phyloP scores from a whole-genome alignment of 2,888 invertebrate species.

The Thelaira solivaga region DNA sequence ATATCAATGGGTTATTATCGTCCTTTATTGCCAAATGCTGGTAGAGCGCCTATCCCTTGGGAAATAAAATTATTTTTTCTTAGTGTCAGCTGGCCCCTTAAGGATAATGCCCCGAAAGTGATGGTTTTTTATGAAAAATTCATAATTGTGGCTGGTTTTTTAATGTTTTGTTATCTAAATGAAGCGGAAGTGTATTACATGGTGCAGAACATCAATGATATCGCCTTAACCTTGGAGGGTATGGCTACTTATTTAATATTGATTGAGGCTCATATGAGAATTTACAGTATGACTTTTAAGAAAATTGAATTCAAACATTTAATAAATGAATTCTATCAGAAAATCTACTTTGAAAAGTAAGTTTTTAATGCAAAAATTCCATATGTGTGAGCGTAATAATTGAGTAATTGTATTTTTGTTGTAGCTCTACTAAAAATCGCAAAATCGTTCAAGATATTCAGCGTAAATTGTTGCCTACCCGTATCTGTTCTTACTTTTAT shows the following conservation, averaged over 20 bases:
- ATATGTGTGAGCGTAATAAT: too few relatives aligned
- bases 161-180: constrained; percentile 49
- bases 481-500: constrained; percentile 66
- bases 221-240: constrained; percentile 49
- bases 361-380: neutral
- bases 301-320: constrained; percentile 64
- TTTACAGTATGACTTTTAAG: constrained; percentile 54
- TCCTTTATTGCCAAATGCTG: constrained; percentile 53
- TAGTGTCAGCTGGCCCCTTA: constrained; percentile 56
- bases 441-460: constrained; percentile 64
- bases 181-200: constrained; percentile 59
- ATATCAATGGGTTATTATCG: constrained; percentile 53
- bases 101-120: constrained; percentile 25
- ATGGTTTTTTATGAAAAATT: constrained; percentile 38
- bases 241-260: constrained; percentile 59
- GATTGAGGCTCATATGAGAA: constrained; percentile 58
- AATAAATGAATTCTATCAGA: constrained; percentile 67
- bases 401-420: neutral
- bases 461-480: constrained; percentile 65
- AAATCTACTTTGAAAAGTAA: constrained; percentile 68
- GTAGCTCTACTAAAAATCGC: constrained; percentile 57
- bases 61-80: constrained; percentile 57
- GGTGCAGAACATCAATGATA: constrained; percentile 49
- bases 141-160: constrained; percentile 31
- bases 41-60: constrained; percentile 58